A percentile compares a stretch with the other conserved stretches of the same genome.
Evolutionary conservation across 2,888 invertebrate genomes (phyloP).

Genomic region (Coelogynopora nodosa): DNA sequence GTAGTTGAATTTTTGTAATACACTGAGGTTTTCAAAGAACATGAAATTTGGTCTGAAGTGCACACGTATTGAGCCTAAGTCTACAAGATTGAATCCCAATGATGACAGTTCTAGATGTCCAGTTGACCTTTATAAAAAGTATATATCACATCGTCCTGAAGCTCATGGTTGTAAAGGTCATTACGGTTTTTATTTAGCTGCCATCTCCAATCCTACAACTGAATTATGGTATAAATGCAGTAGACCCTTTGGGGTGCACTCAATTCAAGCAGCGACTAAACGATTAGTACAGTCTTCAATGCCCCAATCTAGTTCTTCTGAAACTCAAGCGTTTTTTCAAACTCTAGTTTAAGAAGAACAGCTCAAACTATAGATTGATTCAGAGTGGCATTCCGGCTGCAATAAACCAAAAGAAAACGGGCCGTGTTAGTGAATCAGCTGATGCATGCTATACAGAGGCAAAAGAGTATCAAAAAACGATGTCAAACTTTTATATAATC

Average conservation of each 20-base stretch:
- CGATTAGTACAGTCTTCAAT: background rate
- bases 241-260: background rate
- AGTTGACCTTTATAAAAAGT: constrained; percentile 1
- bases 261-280: background rate
- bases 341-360: background rate
- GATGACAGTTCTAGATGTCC: background rate
- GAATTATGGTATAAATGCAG: background rate
- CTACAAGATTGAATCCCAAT: constrained; percentile 11
- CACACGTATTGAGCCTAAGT: constrained; percentile 28
- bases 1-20: constrained; percentile 22
- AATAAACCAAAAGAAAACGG: background rate
- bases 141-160: constrained; percentile 27
- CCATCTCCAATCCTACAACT: background rate
- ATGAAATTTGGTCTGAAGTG: constrained; percentile 25
- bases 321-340: background rate
- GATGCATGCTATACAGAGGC: background rate
- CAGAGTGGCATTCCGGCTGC: background rate
- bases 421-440: background rate
- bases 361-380: background rate
- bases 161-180: constrained; percentile 22
- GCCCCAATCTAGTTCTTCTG: background rate
- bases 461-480: background rate
- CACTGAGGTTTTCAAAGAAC: constrained; percentile 17
- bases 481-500: background rate
- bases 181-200: constrained; percentile 3